A percentile compares a stretch with the other conserved stretches of the same genome.
phyloP scores from a whole-genome alignment of 2,113 vertebrate genomes.

The Brachyistius frenatus region DNA sequence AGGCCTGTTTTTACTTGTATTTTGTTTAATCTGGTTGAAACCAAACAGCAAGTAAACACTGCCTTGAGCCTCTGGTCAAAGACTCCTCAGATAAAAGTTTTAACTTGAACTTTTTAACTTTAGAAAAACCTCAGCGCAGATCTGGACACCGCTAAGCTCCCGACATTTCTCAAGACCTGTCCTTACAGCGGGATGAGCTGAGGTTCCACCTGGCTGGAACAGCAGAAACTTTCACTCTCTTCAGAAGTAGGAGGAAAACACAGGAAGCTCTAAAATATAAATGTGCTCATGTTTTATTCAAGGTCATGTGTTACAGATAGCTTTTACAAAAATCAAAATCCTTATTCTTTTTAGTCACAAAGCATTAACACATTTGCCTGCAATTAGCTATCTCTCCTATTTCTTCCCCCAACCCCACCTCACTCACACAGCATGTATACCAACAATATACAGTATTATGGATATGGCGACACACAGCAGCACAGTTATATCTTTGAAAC shows the following conservation, averaged over 20 bases:
- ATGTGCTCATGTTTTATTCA: constrained; percentile 80
- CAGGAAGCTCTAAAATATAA: constrained; percentile 76
- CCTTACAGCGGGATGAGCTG: constrained; percentile 39
- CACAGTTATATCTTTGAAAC: constrained; percentile 28
- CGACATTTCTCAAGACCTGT: constrained; percentile 34
- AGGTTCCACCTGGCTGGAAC: constrained; percentile 67
- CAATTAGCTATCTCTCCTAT: constrained; percentile 9
- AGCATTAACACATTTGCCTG: constrained; percentile 38
- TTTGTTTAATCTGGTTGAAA: constrained; percentile 32
- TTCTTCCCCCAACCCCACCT: neutral
- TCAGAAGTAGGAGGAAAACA: constrained; percentile 68
- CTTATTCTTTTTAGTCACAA: constrained; percentile 53
- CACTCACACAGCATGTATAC: neutral
- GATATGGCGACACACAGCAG: constrained; percentile 3
- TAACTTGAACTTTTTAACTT: constrained; percentile 44
- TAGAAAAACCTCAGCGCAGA: constrained; percentile 11
- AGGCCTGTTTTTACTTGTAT: neutral
- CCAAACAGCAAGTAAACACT: constrained; percentile 31
- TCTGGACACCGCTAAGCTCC: constrained; percentile 17
- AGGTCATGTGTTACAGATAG: constrained; percentile 79
- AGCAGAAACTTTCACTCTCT: constrained; percentile 57
- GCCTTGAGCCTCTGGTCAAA: constrained; percentile 5
- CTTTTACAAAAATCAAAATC: constrained; percentile 66
- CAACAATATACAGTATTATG: constrained; percentile 1
- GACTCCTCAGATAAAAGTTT: constrained; percentile 16